A percentile compares a stretch with the other conserved stretches of the same genome.
Evolutionary conservation across 2,113 vertebrate species (phyloP).

Genomic region (Hymenochirus boettgeri): DNA sequence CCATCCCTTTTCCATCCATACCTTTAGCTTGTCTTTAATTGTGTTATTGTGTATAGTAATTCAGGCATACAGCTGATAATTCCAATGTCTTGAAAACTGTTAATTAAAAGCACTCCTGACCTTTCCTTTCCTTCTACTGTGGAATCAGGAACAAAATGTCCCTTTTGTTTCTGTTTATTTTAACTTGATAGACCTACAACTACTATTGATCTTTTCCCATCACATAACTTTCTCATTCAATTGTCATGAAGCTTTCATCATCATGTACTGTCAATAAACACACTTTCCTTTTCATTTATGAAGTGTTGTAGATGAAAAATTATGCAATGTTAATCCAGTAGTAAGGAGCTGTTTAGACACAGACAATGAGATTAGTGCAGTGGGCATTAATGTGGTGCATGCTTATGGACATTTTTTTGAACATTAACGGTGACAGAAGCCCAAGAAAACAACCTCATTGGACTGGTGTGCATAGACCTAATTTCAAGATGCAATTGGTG

Average conservation of each 20-base stretch:
- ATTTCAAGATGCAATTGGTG: no score
- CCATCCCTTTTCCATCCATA: neutral
- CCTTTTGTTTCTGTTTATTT: slow-evolving; percentile 31
- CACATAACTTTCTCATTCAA: slow-evolving; percentile 15
- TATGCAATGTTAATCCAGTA: no score
- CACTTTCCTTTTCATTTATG: no score
- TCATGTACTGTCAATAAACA: slow-evolving; percentile 16
- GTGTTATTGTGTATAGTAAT: neutral
- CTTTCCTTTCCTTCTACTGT: slow-evolving; percentile 16
- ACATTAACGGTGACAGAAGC: no score
- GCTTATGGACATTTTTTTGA: no score
- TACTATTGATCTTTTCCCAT: slow-evolving; percentile 28
- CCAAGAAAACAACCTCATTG: no score
- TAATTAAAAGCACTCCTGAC: slow-evolving; percentile 11
- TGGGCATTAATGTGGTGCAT: no score
- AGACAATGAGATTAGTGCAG: no score
- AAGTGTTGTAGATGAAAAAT: no score
- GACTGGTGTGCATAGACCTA: no score
- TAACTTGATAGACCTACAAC: slow-evolving; percentile 28
- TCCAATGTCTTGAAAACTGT: slow-evolving; percentile 7
- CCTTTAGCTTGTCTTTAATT: neutral
- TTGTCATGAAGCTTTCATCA: slow-evolving; percentile 17
- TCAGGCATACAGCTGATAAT: neutral
- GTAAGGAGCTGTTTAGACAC: no score
- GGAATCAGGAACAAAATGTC: slow-evolving; percentile 19